phyloP scores from a whole-genome alignment of 2,888 invertebrate species.

The Tineola bisselliella region DNA sequence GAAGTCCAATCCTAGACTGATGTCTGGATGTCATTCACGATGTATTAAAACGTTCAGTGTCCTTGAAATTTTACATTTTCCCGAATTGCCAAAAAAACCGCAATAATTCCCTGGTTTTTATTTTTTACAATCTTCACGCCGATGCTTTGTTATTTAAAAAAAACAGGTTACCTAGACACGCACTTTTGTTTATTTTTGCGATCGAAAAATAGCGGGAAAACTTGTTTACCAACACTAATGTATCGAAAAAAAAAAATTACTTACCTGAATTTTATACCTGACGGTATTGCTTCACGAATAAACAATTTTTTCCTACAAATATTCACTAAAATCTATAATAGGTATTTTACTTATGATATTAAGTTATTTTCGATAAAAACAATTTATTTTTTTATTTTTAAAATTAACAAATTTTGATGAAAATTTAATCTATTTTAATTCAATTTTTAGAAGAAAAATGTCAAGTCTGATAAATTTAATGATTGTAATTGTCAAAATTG shows the following conservation, averaged over 20 bases:
- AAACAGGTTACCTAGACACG: neutral
- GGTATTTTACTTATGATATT: too few relatives aligned
- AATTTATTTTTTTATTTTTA: too few relatives aligned
- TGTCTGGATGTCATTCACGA: conserved; percentile 48
- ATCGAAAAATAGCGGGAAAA: conserved; percentile 53
- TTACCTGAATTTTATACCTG: neutral
- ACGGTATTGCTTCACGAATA: neutral
- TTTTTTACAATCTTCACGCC: neutral
- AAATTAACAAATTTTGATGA: too few relatives aligned
- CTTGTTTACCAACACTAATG: conserved; percentile 42
- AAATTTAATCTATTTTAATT: too few relatives aligned
- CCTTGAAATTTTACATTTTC: conserved; percentile 33
- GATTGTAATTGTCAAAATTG: too few relatives aligned
- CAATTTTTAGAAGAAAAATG: too few relatives aligned
- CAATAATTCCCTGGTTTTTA: neutral
- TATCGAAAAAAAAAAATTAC: neutral
- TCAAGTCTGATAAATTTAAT: too few relatives aligned
- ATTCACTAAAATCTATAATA: too few relatives aligned
- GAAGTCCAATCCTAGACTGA: conserved; percentile 58
- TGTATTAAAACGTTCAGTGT: conserved; percentile 56
- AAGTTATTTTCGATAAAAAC: too few relatives aligned
- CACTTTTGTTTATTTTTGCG: conserved; percentile 46
- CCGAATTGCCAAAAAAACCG: neutral
- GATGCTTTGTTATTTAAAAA: neutral
- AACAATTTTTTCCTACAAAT: too few relatives aligned